Evolutionary conservation across 1,140 invertebrate species (phyloP), one percentile per base, ranked within the genome.

Genomic region (Atopsyche davidsoni): DNA sequence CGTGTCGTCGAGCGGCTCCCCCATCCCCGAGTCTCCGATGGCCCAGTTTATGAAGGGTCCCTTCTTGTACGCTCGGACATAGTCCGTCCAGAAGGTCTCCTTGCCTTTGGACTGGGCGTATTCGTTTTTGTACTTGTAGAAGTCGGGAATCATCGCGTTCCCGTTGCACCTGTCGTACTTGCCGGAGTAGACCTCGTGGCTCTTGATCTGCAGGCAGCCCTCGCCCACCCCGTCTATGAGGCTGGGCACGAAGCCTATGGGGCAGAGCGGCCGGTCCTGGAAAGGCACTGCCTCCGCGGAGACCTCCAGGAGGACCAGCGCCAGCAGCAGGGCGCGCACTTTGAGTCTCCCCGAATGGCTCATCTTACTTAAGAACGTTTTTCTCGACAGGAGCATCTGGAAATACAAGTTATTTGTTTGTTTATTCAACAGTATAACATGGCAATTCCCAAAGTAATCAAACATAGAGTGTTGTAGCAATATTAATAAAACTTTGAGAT

Each of bases 41-140:
- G 63, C 64, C 60, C 61, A 64, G 17, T 69, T 67, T 6, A 71
- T 55, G 32, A 70, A 71, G 1, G 66, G 63, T 9, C 70, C 70
- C 6, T 69, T 65, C 24, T 66, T 62, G 35, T 73, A 70, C 4
- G 62, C 34, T 11, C 65, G 61, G 41, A 63, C 64, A 45, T 66
- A 72, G 18, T 72, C 68, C 0, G 66, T 62, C 71, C 71, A 74
- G 42, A 72, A 53, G 16, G 55, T 46, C 24, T 60, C 52, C 14
- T 64, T 62, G 22, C 58, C 51, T 14, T 62, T 58, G 16, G 59
- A 47, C 36, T 55, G 57, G 1, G 60, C 55, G 6, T 66, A 52
- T 40, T 66, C 62, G 3, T 64, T 48, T 17, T 60, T 62, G 16
- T 62, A 16, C 25, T 64, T 63, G 39, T 66, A 50, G 51, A 65